These are phyloP conservation scores for Oxystoma pomonae DNA, from an alignment of 2,888 invertebrate genomes.

Conservation along the genomic window DNA sequence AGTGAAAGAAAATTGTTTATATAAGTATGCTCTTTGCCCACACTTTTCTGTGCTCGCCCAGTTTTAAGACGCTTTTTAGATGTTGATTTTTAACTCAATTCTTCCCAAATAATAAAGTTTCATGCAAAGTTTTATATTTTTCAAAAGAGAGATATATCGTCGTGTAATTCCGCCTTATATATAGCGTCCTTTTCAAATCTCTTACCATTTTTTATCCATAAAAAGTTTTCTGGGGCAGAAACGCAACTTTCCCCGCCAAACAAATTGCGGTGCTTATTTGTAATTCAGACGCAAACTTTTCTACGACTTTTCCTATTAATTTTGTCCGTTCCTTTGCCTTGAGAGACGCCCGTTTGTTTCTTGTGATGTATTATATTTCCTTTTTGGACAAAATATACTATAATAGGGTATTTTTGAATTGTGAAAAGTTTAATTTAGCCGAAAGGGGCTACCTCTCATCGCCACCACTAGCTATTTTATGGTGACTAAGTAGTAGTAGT, in stretches of 20 bases:
- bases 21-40: no score
- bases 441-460: no score
- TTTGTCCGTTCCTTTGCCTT: constrained; percentile 3
- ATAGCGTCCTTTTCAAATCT: not conserved
- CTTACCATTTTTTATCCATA: not conserved
- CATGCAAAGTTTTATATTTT: not conserved
- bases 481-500: no score
- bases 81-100: no score
- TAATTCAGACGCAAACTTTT: constrained; percentile 19
- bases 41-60: no score
- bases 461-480: no score
- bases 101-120: no score
- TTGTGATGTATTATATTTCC: not conserved
- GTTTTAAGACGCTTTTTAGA: no score
- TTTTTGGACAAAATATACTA: no score
- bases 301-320: constrained; percentile 20
- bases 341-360: not conserved
- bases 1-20: no score
- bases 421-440: no score
- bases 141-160: not conserved
- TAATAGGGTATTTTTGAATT: no score
- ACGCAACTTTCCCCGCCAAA: constrained; percentile 7
- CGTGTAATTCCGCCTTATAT: not conserved
- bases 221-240: not conserved
- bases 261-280: constrained; percentile 18